These are phyloP conservation scores for Phanerotoma sp. DNA, from an alignment of 2,888 invertebrate species.

Conservation along the genomic window DNA sequence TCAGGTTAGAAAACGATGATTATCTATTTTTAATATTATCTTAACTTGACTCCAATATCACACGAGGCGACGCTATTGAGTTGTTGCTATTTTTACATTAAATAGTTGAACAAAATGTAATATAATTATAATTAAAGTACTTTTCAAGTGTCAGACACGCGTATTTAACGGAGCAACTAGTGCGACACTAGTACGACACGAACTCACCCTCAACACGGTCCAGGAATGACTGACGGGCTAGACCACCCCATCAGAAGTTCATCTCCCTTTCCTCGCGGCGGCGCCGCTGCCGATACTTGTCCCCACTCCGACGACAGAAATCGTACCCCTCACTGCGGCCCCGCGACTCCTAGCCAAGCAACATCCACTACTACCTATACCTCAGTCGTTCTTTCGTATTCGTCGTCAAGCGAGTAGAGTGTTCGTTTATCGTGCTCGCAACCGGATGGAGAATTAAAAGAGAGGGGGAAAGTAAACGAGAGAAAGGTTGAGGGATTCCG, in stretches of 20 bases:
- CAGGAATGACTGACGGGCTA: constrained; percentile 51
- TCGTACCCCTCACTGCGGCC: neutral
- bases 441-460: constrained; percentile 12
- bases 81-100: no score
- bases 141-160: constrained; percentile 9
- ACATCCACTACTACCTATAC: constrained; percentile 1
- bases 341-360: constrained; percentile 1
- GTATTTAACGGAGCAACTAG: neutral
- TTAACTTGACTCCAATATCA: neutral
- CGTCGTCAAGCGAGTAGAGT: neutral
- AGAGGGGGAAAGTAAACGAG: neutral
- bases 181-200: constrained; percentile 22
- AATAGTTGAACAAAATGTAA: no score
- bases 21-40: neutral
- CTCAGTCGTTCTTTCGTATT: constrained; percentile 6
- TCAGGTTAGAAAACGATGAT: neutral
- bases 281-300: constrained; percentile 12
- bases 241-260: constrained; percentile 35
- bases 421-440: neutral
- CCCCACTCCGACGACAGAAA: constrained; percentile 1
- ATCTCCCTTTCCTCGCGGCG: constrained; percentile 24
- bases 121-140: no score
- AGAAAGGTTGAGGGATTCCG: constrained; percentile 16
- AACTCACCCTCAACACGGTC: constrained; percentile 47
- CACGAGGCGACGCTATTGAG: no score